phyloP scores from a whole-genome alignment of 2,113 vertebrate genomes.

The Nycticebus coucang region DNA sequence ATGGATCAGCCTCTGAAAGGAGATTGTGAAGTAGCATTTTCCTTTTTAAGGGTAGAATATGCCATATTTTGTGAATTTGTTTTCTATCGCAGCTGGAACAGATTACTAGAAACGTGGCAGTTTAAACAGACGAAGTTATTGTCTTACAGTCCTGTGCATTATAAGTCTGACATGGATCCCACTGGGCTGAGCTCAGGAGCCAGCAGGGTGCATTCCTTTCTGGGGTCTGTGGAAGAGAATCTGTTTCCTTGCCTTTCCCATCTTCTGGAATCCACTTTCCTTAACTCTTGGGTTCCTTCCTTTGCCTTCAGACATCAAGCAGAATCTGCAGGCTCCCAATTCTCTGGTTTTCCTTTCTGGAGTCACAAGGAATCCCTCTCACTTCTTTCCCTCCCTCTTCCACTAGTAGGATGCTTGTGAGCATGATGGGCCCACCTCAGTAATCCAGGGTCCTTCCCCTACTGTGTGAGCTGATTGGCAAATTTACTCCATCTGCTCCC shows the following conservation, averaged over 20 bases:
- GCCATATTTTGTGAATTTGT: not conserved
- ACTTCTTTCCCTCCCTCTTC: not conserved
- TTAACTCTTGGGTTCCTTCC: not conserved
- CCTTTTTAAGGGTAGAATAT: not conserved
- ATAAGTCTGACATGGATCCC: not conserved
- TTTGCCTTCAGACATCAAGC: not conserved
- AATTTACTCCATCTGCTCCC: not conserved
- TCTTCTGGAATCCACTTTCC: not conserved
- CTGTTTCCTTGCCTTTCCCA: not conserved
- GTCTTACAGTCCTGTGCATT: not conserved
- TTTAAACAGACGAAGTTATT: not conserved
- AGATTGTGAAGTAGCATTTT: not conserved
- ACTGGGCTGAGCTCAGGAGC: not conserved
- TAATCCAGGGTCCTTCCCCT: not conserved
- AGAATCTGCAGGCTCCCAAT: not conserved
- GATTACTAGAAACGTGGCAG: not conserved
- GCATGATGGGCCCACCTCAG: not conserved
- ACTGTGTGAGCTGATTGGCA: not conserved
- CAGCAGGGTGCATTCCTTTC: not conserved
- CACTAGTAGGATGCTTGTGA: not conserved
- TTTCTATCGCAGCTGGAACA: not conserved
- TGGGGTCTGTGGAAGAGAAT: too few relatives aligned
- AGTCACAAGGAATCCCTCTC: not conserved
- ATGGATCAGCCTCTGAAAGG: not conserved
- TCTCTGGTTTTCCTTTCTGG: not conserved